phyloP scores from a whole-genome alignment of 2,888 invertebrate species.

The Tinea pellionella region DNA sequence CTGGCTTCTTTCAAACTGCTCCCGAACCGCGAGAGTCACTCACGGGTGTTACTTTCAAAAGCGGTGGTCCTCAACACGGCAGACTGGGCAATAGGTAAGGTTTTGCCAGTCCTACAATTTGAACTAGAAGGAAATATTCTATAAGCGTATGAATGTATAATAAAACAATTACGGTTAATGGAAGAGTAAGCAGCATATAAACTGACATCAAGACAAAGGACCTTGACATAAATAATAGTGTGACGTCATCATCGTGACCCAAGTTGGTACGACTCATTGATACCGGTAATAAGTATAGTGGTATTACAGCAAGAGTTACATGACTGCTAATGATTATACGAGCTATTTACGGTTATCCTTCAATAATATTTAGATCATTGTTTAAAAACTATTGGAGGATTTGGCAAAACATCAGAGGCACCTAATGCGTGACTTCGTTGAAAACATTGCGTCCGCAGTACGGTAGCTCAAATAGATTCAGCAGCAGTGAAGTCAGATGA shows the following conservation, averaged over 20 bases:
- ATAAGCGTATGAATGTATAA: neutral
- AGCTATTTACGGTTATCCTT: neutral
- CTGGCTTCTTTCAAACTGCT: too few species aligned
- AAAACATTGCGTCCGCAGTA: slow-evolving; percentile 24
- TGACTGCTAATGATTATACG: neutral
- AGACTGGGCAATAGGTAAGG: too few species aligned
- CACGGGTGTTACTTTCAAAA: too few species aligned
- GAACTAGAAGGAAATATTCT: too few species aligned
- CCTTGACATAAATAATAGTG: neutral
- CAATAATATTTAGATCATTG: neutral
- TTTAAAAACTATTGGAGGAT: slow-evolving; percentile 15
- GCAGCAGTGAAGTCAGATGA: slow-evolving; percentile 41
- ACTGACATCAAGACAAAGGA: neutral
- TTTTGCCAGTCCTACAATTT: too few species aligned
- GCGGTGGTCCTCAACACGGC: too few species aligned
- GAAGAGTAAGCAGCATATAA: neutral
- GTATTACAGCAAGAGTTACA: neutral
- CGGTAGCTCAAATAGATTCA: slow-evolving; percentile 1
- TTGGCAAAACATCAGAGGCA: slow-evolving; percentile 36
- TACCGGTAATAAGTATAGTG: neutral
- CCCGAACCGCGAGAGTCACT: too few species aligned
- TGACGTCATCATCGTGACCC: neutral
- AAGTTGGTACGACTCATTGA: neutral
- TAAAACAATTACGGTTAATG: neutral
- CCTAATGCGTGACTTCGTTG: slow-evolving; percentile 26